phyloP scores from a whole-genome alignment of 2,888 invertebrate species.

The Cephus sareptanus region DNA sequence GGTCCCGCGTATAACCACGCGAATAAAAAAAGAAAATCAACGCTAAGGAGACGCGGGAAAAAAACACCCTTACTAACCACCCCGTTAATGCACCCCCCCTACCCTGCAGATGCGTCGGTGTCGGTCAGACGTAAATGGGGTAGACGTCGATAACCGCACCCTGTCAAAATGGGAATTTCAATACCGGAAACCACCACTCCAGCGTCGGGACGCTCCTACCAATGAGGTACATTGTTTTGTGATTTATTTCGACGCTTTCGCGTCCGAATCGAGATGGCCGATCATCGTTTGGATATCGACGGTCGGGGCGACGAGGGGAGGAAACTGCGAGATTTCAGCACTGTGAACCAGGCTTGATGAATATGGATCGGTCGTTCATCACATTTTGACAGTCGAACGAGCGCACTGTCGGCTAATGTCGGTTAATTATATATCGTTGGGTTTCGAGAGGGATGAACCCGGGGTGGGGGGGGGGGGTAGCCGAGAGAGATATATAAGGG shows the following conservation, averaged over 20 bases:
- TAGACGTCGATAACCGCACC: neutral
- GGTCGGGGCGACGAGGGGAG: neutral
- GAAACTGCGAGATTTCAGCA: neutral
- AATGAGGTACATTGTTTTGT: neutral
- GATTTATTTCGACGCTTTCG: neutral
- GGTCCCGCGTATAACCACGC: neutral
- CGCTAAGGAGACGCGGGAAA: neutral
- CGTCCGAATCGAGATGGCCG: neutral
- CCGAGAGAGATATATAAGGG: neutral
- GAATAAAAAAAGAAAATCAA: neutral
- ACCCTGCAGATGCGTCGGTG: neutral
- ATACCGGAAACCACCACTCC: neutral
- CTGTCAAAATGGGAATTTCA: neutral
- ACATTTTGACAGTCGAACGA: slow-evolving; percentile 29
- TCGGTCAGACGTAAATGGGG: neutral
- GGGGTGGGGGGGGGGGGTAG: neutral
- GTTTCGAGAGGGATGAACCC: neutral
- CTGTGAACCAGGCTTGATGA: slow-evolving; percentile 24
- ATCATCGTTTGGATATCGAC: neutral
- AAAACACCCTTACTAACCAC: neutral
- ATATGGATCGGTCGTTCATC: slow-evolving; percentile 36
- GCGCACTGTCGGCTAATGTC: slow-evolving; percentile 17
- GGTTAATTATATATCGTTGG: slow-evolving; percentile 27
- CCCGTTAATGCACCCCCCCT: neutral
- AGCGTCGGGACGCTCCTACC: neutral